Evolutionary conservation across 2,797 vertebrate genomes (phyloP).

Genomic region (Hylomyscus alleni): DNA sequence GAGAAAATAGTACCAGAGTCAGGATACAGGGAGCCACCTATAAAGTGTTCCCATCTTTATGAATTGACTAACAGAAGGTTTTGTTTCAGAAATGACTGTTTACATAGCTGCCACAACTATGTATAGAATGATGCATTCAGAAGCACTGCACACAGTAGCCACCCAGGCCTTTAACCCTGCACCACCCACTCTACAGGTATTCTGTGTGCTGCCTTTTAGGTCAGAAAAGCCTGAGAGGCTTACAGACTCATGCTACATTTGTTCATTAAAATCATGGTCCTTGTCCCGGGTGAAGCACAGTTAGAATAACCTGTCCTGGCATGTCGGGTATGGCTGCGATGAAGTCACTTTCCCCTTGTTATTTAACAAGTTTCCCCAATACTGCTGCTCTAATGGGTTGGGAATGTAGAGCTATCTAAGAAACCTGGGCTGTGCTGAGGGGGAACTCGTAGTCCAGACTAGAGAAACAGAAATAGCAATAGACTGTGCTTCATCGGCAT

Average conservation of each 20-base stretch:
- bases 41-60: constrained; percentile 51
- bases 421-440: constrained; percentile 46
- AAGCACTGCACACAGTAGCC: not conserved
- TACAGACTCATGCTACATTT: constrained; percentile 46
- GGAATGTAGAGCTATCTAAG: constrained; percentile 1
- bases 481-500: not conserved
- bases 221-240: constrained; percentile 29
- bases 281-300: constrained; percentile 45
- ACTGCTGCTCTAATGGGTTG: constrained; percentile 13
- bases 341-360: constrained; percentile 8
- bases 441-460: constrained; percentile 2
- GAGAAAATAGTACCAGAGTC: constrained; percentile 3
- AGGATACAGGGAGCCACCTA: constrained; percentile 1
- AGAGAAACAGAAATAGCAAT: constrained; percentile 38
- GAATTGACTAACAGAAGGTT: constrained; percentile 46
- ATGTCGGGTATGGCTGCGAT: not conserved
- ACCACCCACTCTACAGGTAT: not conserved
- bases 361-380: constrained; percentile 26
- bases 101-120: not conserved
- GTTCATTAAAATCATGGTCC: not conserved
- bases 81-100: constrained; percentile 54
- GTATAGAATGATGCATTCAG: not conserved
- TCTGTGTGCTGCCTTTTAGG: not conserved
- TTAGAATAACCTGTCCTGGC: constrained; percentile 43
- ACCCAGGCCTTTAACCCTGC: not conserved